Evolutionary conservation across 1,140 invertebrate species (phyloP).

Genomic region (Dinoponera quadriceps): DNA sequence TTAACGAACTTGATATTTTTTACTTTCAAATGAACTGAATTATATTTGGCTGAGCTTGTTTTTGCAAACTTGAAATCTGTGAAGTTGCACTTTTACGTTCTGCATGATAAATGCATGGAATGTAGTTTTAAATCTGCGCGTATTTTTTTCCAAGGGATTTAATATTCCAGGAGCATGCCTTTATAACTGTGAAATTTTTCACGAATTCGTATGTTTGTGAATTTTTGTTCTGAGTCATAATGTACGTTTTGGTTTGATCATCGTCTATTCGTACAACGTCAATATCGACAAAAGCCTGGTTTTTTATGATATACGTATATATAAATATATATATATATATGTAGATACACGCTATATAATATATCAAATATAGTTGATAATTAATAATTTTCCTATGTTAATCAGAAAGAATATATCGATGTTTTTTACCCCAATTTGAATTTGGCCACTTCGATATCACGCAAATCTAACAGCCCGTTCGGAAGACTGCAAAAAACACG

Average conservation of each 20-base stretch:
- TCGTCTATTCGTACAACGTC: background rate
- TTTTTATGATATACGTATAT: too few species aligned
- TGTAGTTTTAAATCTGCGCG: background rate
- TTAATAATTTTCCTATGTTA: conserved; percentile 34
- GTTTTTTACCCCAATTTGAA: background rate
- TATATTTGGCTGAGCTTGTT: background rate
- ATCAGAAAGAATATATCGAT: conserved; percentile 25
- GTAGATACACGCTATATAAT: too few species aligned
- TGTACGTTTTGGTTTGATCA: background rate
- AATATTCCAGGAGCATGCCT: conserved; percentile 9
- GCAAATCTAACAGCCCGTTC: conserved; percentile 38
- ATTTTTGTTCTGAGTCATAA: background rate
- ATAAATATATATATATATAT: too few species aligned
- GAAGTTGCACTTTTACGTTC: conserved; percentile 5
- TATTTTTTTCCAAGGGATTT: background rate
- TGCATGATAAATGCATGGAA: background rate
- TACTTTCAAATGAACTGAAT: background rate
- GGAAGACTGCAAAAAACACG: conserved; percentile 34
- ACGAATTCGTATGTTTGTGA: background rate
- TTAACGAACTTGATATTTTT: conserved; percentile 15
- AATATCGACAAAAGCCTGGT: conserved; percentile 6
- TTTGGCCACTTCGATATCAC: conserved; percentile 21
- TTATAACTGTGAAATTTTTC: conserved; percentile 5
- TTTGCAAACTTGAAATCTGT: background rate
- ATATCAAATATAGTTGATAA: background rate